Percentiles rank a stretch among this genome's conserved stretches.
Evolutionary conservation across 2,797 vertebrate species (phyloP).

Genomic region (Sebastes cheni): DNA sequence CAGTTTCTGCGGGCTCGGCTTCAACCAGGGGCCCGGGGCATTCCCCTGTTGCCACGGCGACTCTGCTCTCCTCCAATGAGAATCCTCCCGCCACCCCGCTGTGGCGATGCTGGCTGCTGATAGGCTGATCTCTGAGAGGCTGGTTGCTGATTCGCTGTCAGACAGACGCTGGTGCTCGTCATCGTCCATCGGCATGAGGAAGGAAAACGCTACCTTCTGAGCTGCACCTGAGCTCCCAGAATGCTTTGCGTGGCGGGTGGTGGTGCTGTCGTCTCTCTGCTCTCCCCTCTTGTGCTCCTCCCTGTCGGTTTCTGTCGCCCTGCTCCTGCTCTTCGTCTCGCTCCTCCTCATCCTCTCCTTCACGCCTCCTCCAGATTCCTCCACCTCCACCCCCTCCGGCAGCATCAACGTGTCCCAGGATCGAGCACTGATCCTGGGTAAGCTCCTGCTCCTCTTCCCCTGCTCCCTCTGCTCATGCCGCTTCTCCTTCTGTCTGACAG

Average conservation of each 20-base stretch:
- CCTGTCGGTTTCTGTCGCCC: not conserved
- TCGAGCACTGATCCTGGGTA: conserved; percentile 30
- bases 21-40: conserved; percentile 71
- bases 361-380: conserved; percentile 8
- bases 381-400: conserved; percentile 10
- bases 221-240: conserved; percentile 15
- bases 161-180: conserved; percentile 7
- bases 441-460: conserved; percentile 48
- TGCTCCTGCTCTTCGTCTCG: not conserved
- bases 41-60: not conserved
- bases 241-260: conserved; percentile 21
- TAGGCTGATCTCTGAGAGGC: conserved; percentile 65
- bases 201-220: conserved; percentile 68
- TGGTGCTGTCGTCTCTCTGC: not conserved
- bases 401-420: conserved; percentile 12
- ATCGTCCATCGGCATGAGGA: conserved; percentile 70
- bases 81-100: conserved; percentile 22
- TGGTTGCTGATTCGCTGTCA: conserved; percentile 63
- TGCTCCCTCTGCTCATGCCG: conserved; percentile 22
- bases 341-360: conserved; percentile 21
- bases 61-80: conserved; percentile 35
- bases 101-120: conserved; percentile 68
- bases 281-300: not conserved
- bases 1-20: conserved; percentile 66
- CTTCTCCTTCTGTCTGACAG: conserved; percentile 38